Conservation (phyloP, 2,888 invertebrate species). For the Ypsolopha scabrella region DNA sequence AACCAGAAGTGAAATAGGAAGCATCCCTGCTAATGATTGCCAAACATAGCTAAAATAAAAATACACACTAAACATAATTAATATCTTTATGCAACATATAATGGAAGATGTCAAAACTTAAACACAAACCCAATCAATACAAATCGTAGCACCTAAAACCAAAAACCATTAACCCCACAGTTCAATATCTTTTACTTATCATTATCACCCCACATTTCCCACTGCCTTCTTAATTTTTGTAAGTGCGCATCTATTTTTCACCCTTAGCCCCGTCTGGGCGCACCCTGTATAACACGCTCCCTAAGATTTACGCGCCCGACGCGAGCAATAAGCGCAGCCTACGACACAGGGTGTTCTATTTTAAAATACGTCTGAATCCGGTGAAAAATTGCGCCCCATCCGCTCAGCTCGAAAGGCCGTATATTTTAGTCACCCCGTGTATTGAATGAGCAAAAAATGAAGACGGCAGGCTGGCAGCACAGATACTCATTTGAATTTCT, state of each 20-base stretch:
- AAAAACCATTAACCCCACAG: conserved; percentile 16
- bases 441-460: conserved; percentile 38
- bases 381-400: conserved; percentile 58
- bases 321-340: conserved; percentile 53
- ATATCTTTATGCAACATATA: no score
- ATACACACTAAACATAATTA: no score
- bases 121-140: background rate
- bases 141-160: conserved; percentile 2
- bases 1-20: no score
- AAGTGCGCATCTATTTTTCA: conserved; percentile 58
- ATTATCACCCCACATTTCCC: conserved; percentile 16
- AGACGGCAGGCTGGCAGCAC: conserved; percentile 23
- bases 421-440: conserved; percentile 46
- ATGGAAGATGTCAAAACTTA: no score
- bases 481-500: conserved; percentile 38
- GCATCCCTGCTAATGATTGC: no score
- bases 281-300: conserved; percentile 30
- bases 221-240: conserved; percentile 49
- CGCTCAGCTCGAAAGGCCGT: conserved; percentile 38
- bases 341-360: conserved; percentile 48
- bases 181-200: conserved; percentile 17
- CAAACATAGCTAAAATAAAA: no score
- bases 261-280: conserved; percentile 26
- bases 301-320: conserved; percentile 56
- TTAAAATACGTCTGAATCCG: conserved; percentile 59